phyloP scores from a whole-genome alignment of 2,888 invertebrate genomes.

The Perdita meconis region DNA sequence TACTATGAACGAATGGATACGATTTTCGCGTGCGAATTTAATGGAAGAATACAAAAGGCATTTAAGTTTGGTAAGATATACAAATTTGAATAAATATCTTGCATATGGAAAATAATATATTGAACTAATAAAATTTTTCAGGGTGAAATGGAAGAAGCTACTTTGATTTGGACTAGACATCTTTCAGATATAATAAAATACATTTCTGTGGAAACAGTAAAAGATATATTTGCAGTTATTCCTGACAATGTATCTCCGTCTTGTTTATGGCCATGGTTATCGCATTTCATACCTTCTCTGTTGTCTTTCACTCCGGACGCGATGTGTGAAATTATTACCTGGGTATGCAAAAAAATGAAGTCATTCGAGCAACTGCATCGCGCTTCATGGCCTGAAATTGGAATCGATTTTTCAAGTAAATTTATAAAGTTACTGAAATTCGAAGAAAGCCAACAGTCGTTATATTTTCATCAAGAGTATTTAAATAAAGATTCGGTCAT shows the following conservation, averaged over 20 bases:
- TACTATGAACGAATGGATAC: slow-evolving; percentile 82
- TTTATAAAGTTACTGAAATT: slow-evolving; percentile 78
- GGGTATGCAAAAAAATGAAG: slow-evolving; percentile 75
- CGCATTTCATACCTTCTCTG: slow-evolving; percentile 78
- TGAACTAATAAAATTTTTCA: slow-evolving; percentile 47
- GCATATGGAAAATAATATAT: no score
- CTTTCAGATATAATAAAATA: slow-evolving; percentile 71
- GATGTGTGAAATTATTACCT: slow-evolving; percentile 74
- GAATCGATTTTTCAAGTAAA: slow-evolving; percentile 81
- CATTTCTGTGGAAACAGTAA: slow-evolving; percentile 70
- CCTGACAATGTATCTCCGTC: slow-evolving; percentile 67
- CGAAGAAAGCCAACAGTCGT: slow-evolving; percentile 66
- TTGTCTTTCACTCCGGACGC: slow-evolving; percentile 74
- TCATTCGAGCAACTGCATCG: slow-evolving; percentile 73
- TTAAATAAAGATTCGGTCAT: slow-evolving; percentile 71
- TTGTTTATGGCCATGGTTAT: slow-evolving; percentile 78
- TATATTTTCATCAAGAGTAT: slow-evolving; percentile 71
- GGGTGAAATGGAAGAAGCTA: slow-evolving; percentile 78
- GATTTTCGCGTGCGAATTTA: slow-evolving; percentile 83
- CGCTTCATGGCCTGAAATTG: slow-evolving; percentile 75
- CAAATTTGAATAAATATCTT: neutral
- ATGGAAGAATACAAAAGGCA: slow-evolving; percentile 81
- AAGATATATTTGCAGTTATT: slow-evolving; percentile 72
- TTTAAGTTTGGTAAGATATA: slow-evolving; percentile 81
- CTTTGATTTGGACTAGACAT: slow-evolving; percentile 82